These are phyloP conservation scores for Centroberyx gerrardi DNA, from an alignment of 2,797 vertebrate genomes.

Conservation along the genomic window DNA sequence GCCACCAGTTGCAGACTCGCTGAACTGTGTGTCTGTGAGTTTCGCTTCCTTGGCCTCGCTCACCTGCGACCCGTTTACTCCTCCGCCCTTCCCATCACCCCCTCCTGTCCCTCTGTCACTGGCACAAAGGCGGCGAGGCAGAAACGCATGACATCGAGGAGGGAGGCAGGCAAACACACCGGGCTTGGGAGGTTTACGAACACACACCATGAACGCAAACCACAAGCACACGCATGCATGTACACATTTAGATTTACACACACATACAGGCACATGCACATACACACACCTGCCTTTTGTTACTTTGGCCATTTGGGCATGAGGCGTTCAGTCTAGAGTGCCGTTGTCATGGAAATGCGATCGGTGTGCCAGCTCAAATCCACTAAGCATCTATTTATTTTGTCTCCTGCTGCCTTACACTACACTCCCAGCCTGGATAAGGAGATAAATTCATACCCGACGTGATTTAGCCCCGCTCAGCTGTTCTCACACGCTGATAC, in stretches of 20 bases:
- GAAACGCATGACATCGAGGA: constrained; percentile 17
- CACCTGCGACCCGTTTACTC: constrained; percentile 12
- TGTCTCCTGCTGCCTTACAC: constrained; percentile 53
- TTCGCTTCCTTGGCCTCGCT: neutral
- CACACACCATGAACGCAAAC: constrained; percentile 25
- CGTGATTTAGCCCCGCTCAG: constrained; percentile 21
- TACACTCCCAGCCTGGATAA: constrained; percentile 40
- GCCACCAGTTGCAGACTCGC: neutral
- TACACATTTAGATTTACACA: constrained; percentile 6
- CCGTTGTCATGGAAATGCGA: constrained; percentile 81
- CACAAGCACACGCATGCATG: constrained; percentile 6
- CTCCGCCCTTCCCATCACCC: neutral
- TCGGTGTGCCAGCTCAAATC: constrained; percentile 62
- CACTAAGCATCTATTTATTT: constrained; percentile 73
- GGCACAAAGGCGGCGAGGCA: constrained; percentile 19
- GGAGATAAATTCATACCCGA: neutral
- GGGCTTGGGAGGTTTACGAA: neutral
- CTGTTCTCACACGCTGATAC: constrained; percentile 8
- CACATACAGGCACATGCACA: constrained; percentile 4
- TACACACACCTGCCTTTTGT: constrained; percentile 27
- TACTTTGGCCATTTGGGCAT: constrained; percentile 56
- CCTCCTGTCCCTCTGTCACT: constrained; percentile 17
- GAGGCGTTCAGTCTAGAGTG: constrained; percentile 45
- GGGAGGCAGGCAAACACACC: constrained; percentile 4
- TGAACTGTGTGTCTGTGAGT: too few relatives aligned